Evolutionary conservation across 2,888 invertebrate genomes (phyloP).

Genomic region (Pilophorus perplexus): DNA sequence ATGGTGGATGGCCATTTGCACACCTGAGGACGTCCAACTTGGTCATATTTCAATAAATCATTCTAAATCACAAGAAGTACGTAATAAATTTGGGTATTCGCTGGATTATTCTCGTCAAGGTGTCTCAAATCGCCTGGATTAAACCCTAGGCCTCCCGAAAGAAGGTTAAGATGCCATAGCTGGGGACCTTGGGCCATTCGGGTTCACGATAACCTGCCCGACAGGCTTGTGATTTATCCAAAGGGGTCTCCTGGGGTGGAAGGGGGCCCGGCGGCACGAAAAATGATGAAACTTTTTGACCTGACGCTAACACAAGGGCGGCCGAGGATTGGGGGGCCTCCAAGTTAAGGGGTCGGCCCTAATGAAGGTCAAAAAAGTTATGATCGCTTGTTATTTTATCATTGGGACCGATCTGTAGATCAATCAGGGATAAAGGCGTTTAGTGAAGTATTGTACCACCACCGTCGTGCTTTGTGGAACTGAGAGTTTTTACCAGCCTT

Average conservation of each 20-base stretch:
- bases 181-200: not conserved
- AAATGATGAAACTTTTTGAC: conserved; percentile 2
- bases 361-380: conserved; percentile 13
- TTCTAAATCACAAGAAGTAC: no score
- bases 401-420: conserved; percentile 1
- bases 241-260: conserved; percentile 2
- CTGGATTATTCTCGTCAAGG: no score
- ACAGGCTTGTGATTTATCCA: conserved; percentile 16
- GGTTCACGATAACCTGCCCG: conserved; percentile 16
- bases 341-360: no score
- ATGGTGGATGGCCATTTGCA: no score
- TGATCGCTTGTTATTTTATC: conserved; percentile 4
- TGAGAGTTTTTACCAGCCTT: no score
- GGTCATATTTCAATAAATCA: no score
- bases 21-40: no score
- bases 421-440: conserved; percentile 9
- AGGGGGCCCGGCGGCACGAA: conserved; percentile 12
- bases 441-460: conserved; percentile 13
- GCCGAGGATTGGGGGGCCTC: not conserved
- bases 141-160: no score
- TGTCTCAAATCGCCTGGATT: no score
- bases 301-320: not conserved
- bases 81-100: no score
- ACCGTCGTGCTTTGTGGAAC: no score
- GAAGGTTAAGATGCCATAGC: not conserved